Base-by-base conservation (phyloP, 2,888 invertebrate genomes). In the Lumbricus terrestris region DNA sequence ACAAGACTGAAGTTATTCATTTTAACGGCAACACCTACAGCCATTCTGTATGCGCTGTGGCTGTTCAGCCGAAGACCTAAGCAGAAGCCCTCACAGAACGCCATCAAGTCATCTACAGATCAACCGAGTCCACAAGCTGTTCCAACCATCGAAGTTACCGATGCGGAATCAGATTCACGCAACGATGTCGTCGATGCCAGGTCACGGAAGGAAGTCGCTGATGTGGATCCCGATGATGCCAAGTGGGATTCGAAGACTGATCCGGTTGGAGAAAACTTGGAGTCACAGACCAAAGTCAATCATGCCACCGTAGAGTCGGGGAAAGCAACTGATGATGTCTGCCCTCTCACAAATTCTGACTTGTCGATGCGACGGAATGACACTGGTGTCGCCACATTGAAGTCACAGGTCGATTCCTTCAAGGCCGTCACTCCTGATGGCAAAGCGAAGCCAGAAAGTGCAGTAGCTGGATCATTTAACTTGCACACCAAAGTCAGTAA, bases 11-110 rank as follows among this genome's bases (percentile, higher is more conserved):
- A 40, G 47, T 23, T 88, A 33, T 34, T 88, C 18, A 40, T 88
- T 33, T n/a, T 88, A 8, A 88, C 88, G 33, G 88, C 40, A 23
- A 88, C 47, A 34, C 88, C 88, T 35, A 88, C 88, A 40, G 88
- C 42, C 88, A 88, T 88, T 37, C 18, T 47, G 35, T 85, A 33
- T 85, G 85, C 85, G 37, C 37, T 85, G 34, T 85, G 85, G 85
- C 37, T 85, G 34, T 85, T 85, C 37, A 34, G 37, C 37, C 35
- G 85, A 23, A 85, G 34, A 29, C 20, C 35, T 37, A 85, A 85
- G 29, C 18, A 34, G 85, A 34, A 37, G 37, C 15, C n/a, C 15
- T 20, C 37, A 37, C 34, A 85, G 37, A 85, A 85, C 34, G 20
- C 34, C 37, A 8, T 34, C n/a, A 37, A 85, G 18, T 37, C 34